These are phyloP conservation scores for Macrochelys suwanniensis DNA, from an alignment of 2,797 vertebrate species.

Conservation along the genomic window DNA sequence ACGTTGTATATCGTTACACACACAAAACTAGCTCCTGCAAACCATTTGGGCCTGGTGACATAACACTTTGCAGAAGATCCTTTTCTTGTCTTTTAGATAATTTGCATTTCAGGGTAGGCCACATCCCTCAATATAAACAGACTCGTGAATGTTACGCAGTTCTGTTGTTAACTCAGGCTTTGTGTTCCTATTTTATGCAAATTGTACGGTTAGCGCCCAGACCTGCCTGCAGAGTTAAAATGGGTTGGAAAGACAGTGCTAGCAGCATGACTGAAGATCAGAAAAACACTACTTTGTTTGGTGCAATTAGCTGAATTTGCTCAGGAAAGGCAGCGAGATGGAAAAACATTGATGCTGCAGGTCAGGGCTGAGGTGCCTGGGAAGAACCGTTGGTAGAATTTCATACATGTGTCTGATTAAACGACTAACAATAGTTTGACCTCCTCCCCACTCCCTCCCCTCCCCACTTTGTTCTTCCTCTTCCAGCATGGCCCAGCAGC, in stretches of 20 bases:
- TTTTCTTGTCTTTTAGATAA: background rate
- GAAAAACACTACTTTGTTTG: conserved; percentile 53
- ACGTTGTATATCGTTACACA: background rate
- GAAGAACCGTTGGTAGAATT: background rate
- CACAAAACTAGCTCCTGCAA: background rate
- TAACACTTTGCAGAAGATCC: background rate
- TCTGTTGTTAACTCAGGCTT: background rate
- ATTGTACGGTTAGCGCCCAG: conserved; percentile 31
- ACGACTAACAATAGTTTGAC: background rate
- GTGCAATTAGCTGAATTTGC: conserved; percentile 20
- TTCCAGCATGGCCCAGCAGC: background rate
- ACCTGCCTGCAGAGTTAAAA: conserved; percentile 60
- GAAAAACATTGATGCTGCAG: conserved; percentile 29
- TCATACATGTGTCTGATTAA: fast-evolving
- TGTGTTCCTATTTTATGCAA: conserved; percentile 12
- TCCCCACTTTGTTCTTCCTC: background rate
- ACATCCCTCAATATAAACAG: conserved; percentile 43
- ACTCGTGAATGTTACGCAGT: conserved; percentile 22
- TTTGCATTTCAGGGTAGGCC: background rate
- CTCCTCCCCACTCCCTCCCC: fast-evolving
- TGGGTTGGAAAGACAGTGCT: conserved; percentile 32
- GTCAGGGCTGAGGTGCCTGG: background rate
- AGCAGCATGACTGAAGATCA: conserved; percentile 63
- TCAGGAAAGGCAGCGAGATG: conserved; percentile 29
- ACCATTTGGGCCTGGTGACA: background rate